phyloP scores from a whole-genome alignment of 1,140 invertebrate genomes.

The Sesamia nonagrioides region DNA sequence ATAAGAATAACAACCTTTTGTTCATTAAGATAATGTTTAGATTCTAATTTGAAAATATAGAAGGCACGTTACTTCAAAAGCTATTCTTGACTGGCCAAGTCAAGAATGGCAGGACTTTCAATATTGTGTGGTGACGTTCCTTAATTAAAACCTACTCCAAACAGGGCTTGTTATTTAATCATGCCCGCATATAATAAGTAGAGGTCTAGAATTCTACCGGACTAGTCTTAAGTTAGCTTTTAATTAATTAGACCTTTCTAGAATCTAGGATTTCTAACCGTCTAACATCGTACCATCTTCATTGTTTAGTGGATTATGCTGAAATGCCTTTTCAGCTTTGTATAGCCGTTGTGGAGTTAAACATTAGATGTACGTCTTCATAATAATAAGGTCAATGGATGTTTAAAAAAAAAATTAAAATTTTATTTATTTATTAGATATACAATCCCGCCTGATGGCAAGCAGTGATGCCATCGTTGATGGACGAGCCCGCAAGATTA shows the following conservation, averaged over 20 bases:
- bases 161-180: constrained; percentile 3
- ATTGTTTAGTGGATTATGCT: constrained; percentile 17
- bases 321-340: neutral
- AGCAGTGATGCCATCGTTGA: too few relatives aligned
- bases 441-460: too few relatives aligned
- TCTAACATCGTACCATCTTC: neutral
- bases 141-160: constrained; percentile 24
- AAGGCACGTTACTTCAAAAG: neutral
- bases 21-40: too few relatives aligned
- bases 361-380: too few relatives aligned
- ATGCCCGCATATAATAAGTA: constrained; percentile 1
- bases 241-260: constrained; percentile 33
- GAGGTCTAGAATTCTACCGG: neutral
- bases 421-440: too few relatives aligned
- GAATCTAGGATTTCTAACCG: constrained; percentile 2
- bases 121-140: constrained; percentile 4
- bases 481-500: too few relatives aligned
- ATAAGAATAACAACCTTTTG: too few relatives aligned
- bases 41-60: too few relatives aligned
- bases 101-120: too few relatives aligned
- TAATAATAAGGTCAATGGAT: too few relatives aligned
- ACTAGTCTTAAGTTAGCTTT: neutral
- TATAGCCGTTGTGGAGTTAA: too few relatives aligned
- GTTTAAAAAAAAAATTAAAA: too few relatives aligned
- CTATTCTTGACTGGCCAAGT: neutral